phyloP scores from a whole-genome alignment of 2,797 vertebrate species.

The Choloepus didactylus region DNA sequence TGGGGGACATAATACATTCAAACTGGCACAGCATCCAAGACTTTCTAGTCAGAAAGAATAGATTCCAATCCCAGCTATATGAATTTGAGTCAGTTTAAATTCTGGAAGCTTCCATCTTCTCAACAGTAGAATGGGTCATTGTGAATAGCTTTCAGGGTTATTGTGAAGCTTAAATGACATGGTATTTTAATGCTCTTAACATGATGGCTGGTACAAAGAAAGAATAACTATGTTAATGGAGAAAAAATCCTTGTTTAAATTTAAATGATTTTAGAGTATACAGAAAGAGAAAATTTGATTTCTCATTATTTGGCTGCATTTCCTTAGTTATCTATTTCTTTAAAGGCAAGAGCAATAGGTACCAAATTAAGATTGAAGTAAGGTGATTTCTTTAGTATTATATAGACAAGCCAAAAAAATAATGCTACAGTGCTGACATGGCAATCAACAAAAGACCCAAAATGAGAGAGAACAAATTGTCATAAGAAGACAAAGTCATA shows the following conservation, averaged over 20 bases:
- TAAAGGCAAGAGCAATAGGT: background rate
- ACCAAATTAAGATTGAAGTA: conserved; percentile 45
- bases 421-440: background rate
- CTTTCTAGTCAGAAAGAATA: background rate
- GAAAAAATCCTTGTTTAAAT: background rate
- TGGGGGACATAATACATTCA: no score
- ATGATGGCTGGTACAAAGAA: background rate
- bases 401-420: conserved; percentile 20
- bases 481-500: conserved; percentile 44
- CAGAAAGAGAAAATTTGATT: background rate
- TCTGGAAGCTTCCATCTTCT: background rate
- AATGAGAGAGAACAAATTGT: conserved; percentile 41
- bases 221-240: background rate
- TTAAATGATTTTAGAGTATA: conserved; percentile 48
- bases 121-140: background rate
- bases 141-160: background rate
- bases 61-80: background rate
- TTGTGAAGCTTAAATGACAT: background rate
- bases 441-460: conserved; percentile 34
- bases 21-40: background rate
- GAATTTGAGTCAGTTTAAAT: background rate
- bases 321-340: background rate
- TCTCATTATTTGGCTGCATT: background rate
- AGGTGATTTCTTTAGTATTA: conserved; percentile 30
- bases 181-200: background rate